Percentiles rank a stretch among this genome's conserved stretches.
Conservation (phyloP, 2,113 vertebrate species). For the Pseudois nayaur region DNA sequence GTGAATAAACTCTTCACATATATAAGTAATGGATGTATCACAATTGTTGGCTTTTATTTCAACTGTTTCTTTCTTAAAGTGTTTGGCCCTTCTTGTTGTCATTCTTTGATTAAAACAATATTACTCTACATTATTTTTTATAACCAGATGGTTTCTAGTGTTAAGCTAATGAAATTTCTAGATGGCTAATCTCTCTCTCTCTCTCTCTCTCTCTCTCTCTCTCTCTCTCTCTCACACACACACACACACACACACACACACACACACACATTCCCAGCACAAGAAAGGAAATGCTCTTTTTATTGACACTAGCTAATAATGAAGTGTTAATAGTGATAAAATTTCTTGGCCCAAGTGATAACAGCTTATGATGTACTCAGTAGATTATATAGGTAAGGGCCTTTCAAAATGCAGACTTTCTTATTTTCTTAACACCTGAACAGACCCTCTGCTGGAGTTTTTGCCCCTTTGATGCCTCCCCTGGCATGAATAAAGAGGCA, state of each 20-base stretch:
- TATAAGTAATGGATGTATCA: background rate
- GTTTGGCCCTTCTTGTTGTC: background rate
- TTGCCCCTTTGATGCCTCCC: background rate
- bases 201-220: background rate
- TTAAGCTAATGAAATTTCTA: background rate
- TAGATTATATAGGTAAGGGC: background rate
- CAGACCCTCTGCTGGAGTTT: background rate
- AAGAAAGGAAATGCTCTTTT: background rate
- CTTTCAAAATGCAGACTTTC: background rate
- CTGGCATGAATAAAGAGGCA: background rate
- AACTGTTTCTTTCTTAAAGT: background rate
- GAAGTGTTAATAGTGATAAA: background rate
- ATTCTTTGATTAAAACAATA: background rate
- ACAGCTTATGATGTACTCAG: accelerated
- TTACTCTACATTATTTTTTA: background rate
- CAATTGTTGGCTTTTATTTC: background rate
- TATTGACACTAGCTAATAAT: background rate
- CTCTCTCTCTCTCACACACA: background rate
- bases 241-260: background rate
- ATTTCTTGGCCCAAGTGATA: background rate
- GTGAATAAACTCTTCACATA: background rate
- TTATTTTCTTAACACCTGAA: background rate
- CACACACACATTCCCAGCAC: background rate
- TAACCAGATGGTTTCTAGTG: background rate
- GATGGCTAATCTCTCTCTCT: background rate